Percentiles rank a stretch among this genome's conserved stretches.
Evolutionary conservation across 2,888 invertebrate species (phyloP).

Genomic region (Oegoconia quadripuncta): DNA sequence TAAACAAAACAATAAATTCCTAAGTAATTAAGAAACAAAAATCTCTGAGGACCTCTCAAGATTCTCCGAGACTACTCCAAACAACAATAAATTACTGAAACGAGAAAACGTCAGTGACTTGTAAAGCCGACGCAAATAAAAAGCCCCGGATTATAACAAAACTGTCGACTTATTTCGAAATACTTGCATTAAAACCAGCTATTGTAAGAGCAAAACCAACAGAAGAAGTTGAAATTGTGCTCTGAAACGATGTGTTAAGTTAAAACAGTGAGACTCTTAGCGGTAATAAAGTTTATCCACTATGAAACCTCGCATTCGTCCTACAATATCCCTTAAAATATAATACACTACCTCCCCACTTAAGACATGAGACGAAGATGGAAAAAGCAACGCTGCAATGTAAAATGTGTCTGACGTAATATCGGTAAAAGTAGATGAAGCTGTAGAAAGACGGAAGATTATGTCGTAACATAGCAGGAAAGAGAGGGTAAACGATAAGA

Average conservation of each 20-base stretch:
- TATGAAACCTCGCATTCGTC: conserved; percentile 9
- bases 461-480: conserved; percentile 26
- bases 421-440: conserved; percentile 10
- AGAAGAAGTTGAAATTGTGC: conserved; percentile 11
- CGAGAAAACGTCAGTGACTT: background rate
- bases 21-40: background rate
- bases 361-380: background rate
- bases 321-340: conserved; percentile 3
- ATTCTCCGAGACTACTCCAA: too few species aligned
- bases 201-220: conserved; percentile 11
- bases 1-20: background rate
- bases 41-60: background rate
- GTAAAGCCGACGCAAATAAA: conserved; percentile 10
- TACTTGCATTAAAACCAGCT: conserved; percentile 11
- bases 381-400: conserved; percentile 19
- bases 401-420: conserved; percentile 6
- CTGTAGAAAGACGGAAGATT: conserved; percentile 28
- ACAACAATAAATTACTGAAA: background rate
- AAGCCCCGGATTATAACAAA: conserved; percentile 2
- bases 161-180: conserved; percentile 8
- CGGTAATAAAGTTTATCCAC: conserved; percentile 27
- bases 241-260: conserved; percentile 27
- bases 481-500: conserved; percentile 34
- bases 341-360: conserved; percentile 15
- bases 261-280: conserved; percentile 27